Evolutionary conservation across 1,140 invertebrate genomes (phyloP).

Genomic region (Drosophila sechellia): DNA sequence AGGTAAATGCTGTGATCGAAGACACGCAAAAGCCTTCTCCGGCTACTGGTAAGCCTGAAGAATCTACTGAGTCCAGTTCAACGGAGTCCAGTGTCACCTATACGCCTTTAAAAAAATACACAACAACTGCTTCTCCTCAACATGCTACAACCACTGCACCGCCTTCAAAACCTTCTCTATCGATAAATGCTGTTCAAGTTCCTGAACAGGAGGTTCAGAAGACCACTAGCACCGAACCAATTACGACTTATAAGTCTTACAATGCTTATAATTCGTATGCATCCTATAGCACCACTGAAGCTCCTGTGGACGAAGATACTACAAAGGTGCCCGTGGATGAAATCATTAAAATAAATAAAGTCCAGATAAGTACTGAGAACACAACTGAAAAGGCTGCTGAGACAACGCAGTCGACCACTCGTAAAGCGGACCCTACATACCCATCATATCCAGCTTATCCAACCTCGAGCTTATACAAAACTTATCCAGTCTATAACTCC

Average conservation of each 20-base stretch:
- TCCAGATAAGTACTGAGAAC: not conserved
- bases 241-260: not conserved
- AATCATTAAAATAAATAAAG: constrained; percentile 12
- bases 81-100: not conserved
- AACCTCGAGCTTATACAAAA: not conserved
- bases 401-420: not conserved
- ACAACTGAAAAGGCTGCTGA: not conserved
- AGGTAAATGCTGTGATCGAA: constrained; percentile 18
- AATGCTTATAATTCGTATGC: not conserved
- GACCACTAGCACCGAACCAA: not conserved
- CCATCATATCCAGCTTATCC: not conserved
- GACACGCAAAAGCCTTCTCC: not conserved
- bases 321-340: not conserved
- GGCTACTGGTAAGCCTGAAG: constrained; percentile 6
- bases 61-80: not conserved
- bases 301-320: not conserved
- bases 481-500: not conserved
- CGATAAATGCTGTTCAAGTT: constrained; percentile 8
- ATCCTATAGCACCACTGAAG: not conserved
- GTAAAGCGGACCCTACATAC: not conserved
- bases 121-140: constrained; percentile 5
- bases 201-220: not conserved
- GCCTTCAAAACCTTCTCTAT: not conserved
- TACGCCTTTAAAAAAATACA: constrained; percentile 4
- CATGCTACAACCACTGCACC: constrained; percentile 22